Evolutionary conservation across 2,113 vertebrate genomes (phyloP).

Genomic region (Mandrillus leucophaeus): DNA sequence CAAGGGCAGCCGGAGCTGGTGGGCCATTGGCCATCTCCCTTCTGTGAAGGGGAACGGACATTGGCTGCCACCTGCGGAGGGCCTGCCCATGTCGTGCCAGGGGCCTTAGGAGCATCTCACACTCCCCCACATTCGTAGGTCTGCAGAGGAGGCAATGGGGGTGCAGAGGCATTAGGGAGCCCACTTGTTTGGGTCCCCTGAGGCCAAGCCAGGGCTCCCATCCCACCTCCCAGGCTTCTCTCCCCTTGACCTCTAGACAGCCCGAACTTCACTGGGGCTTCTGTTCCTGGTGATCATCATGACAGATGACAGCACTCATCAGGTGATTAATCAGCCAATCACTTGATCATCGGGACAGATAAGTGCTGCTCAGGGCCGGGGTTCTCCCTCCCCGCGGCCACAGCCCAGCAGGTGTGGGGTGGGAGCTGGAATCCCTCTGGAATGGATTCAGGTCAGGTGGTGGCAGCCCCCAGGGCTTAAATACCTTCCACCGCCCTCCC

Average conservation of each 20-base stretch:
- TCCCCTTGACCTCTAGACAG: not conserved
- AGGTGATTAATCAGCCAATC: not conserved
- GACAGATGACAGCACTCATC: not conserved
- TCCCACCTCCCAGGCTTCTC: not conserved
- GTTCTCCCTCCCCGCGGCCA: not conserved
- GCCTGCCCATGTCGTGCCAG: not conserved
- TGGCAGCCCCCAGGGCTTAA: not conserved
- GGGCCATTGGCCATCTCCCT: not conserved
- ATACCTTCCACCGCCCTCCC: not conserved
- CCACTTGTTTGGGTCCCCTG: not conserved
- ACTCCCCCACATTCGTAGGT: fast-evolving
- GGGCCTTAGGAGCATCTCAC: too few relatives aligned
- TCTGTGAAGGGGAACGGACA: not conserved
- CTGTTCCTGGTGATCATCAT: not conserved
- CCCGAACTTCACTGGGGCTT: too few relatives aligned
- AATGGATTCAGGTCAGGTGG: fast-evolving
- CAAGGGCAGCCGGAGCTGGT: not conserved
- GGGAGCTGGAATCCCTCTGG: not conserved
- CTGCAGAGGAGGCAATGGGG: not conserved
- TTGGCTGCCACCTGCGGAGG: not conserved
- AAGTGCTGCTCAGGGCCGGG: not conserved
- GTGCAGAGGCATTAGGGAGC: not conserved
- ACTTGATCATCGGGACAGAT: not conserved
- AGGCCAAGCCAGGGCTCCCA: not conserved
- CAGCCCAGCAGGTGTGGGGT: not conserved